Evolutionary conservation across 92 coral and sea anemone genomes (phyloP), one percentile per base, ranked within the genome.

Genomic region (Micromussa lordhowensis): DNA sequence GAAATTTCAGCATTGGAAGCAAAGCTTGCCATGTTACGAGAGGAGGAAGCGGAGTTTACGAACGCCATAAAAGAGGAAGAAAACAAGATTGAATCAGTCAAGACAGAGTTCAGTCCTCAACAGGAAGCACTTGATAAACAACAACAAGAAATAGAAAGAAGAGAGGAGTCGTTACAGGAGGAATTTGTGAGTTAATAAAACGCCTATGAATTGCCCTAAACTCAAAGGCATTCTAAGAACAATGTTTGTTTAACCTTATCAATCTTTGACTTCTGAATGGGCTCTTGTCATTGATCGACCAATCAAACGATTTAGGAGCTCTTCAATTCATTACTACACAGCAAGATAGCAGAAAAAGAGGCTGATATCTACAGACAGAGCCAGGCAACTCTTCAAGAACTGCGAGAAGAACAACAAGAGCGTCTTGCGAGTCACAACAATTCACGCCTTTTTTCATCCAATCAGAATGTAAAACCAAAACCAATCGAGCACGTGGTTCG

Each of bases 1-100:
- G 94, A 96, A 84, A 96, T 96, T 34, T 81, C 85, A 78, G 92
- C 86, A 29, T 36, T 96, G 55, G 96, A 96, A 86, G 88, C 75
- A 64, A 87, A 89, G 88, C 90, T 96, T 78, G 76, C 30, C 30
- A 88, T 82, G 88, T 88, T 96, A 79, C 80, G 86, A 38, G 75
- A 34, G 15, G 86, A 88, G 18, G 93, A 95, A 69, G 29, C 89
- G 11, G 84, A 89, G 68, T 90, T 75, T 48, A 93, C 75, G 10
- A 68, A 73, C 24, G 90, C 90, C 26, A 95, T 96, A 22, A 34
- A 85, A 54, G 76, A 88, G 38, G 93, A 96, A 71, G 98, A 93
- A 7, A 72, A 66, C 13, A 95, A 93, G 75, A 92, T 96, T 70
- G 92, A 85, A 63, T 91, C 89, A 22, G 93, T 92, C 36, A 87